Conservation (phyloP, 2,113 vertebrate species). For the Henicopernis longicauda region DNA sequence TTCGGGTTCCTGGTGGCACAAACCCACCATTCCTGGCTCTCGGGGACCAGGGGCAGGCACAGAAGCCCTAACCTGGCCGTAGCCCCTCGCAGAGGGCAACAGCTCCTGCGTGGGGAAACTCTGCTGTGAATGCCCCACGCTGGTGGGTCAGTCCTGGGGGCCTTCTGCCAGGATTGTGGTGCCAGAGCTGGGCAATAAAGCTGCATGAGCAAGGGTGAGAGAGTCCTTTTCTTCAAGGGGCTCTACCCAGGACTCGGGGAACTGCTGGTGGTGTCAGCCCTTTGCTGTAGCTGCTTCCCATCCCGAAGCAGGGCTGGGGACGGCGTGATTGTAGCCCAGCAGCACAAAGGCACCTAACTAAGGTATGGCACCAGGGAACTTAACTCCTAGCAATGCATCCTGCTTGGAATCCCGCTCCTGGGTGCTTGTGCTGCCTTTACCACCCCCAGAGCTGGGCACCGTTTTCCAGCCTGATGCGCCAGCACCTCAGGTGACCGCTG, state of each 20-base stretch:
- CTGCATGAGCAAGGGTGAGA: not conserved
- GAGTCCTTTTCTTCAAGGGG: not conserved
- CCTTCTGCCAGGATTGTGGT: not conserved
- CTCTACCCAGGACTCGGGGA: not conserved
- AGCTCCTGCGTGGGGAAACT: not conserved
- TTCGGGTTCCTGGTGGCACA: not conserved
- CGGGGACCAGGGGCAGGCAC: not conserved
- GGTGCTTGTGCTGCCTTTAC: not conserved
- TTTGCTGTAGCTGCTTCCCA: not conserved
- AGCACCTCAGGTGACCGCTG: not conserved
- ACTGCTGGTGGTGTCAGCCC: constrained; percentile 3
- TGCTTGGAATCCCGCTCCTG: not conserved
- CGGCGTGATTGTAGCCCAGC: not conserved
- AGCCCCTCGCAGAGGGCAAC: not conserved
- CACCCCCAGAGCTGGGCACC: not conserved
- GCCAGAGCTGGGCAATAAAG: not conserved
- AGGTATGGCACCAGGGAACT: not conserved
- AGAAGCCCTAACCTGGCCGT: not conserved
- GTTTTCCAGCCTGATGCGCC: not conserved
- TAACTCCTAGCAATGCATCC: not conserved
- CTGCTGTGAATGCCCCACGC: rapidly evolving
- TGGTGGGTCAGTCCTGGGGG: not conserved
- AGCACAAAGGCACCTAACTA: not conserved
- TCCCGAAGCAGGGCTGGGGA: not conserved
- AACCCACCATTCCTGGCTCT: not conserved